phyloP scores from a whole-genome alignment of 2,797 vertebrate genomes.

The Taeniopygia guttata region DNA sequence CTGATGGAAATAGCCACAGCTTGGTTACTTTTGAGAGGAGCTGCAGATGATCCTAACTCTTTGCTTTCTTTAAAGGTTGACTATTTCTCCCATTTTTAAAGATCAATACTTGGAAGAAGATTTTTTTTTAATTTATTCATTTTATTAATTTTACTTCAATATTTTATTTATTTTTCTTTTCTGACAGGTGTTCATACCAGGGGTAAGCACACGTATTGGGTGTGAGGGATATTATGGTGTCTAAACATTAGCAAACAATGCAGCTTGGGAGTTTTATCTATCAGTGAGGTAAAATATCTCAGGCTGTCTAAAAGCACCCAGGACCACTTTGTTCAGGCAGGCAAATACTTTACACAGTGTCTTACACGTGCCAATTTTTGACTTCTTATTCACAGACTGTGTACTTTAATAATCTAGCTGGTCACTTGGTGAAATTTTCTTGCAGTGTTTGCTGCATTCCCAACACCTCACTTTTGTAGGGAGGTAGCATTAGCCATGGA shows the following conservation, averaged over 20 bases:
- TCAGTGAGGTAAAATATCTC: background rate
- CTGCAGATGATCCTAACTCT: background rate
- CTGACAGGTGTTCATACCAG: background rate
- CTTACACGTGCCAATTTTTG: background rate
- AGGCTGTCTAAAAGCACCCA: background rate
- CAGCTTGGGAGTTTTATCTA: background rate
- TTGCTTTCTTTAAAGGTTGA: background rate
- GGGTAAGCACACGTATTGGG: rapidly evolving
- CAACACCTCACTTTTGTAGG: rapidly evolving
- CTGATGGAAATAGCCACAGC: background rate
- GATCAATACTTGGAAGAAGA: background rate
- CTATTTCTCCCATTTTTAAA: background rate
- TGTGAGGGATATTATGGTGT: background rate
- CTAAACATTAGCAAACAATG: background rate
- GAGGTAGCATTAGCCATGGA: rapidly evolving
- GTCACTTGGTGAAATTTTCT: background rate
- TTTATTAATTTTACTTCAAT: background rate
- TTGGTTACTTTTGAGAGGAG: background rate
- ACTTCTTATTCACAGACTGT: background rate
- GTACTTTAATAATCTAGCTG: background rate
- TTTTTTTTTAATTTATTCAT: background rate
- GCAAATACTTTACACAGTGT: background rate
- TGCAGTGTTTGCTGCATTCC: background rate
- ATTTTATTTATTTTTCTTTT: background rate
- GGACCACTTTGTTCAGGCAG: background rate